These are phyloP conservation scores for Sebastes umbrosus DNA, from an alignment of 2,797 vertebrate genomes.

Conservation along the genomic window DNA sequence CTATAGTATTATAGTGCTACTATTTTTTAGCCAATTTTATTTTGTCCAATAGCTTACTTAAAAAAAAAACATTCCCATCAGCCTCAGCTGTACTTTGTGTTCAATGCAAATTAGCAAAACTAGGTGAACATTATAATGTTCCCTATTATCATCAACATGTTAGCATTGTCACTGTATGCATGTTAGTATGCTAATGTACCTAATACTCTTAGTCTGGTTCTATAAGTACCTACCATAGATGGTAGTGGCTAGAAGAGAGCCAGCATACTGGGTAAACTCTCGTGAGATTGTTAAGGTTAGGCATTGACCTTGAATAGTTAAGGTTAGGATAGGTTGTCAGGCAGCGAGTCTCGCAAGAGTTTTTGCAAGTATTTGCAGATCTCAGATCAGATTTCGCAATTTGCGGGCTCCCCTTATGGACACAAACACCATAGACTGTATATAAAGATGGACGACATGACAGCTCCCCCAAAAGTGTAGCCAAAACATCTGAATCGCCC, in stretches of 20 bases:
- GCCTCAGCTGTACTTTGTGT: neutral
- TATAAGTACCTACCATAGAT: too few relatives aligned
- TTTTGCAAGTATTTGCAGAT: neutral
- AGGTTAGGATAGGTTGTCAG: too few relatives aligned
- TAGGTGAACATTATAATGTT: neutral
- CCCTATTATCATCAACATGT: neutral
- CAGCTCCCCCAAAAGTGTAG: too few relatives aligned
- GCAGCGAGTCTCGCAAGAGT: too few relatives aligned
- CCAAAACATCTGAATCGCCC: too few relatives aligned
- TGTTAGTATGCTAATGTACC: neutral
- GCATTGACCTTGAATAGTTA: too few relatives aligned
- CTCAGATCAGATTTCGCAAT: neutral
- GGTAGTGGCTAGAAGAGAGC: too few relatives aligned
- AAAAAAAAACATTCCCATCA: neutral
- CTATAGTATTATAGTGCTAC: too few relatives aligned
- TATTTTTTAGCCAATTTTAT: neutral
- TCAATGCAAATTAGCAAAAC: neutral
- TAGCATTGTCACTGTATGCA: neutral
- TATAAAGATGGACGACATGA: neutral
- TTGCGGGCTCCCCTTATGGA: neutral
- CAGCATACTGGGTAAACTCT: too few relatives aligned
- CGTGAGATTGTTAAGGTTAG: too few relatives aligned
- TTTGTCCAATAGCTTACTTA: neutral
- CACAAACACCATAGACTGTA: neutral
- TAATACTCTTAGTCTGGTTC: too few relatives aligned